phyloP scores from a whole-genome alignment of 2,888 invertebrate species.

The Andrena chrysosceles region DNA sequence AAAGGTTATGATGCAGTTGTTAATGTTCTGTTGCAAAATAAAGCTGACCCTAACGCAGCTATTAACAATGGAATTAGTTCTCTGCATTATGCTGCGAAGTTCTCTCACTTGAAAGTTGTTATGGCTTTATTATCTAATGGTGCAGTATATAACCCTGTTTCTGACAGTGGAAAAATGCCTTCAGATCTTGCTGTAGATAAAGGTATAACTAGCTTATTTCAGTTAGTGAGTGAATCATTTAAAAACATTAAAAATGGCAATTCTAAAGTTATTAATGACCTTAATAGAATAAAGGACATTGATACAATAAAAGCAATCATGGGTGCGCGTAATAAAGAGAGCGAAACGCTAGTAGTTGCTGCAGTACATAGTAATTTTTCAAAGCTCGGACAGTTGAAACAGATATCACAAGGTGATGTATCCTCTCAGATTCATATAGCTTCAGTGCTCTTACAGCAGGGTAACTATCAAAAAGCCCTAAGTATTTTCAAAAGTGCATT shows the following conservation, averaged over 20 bases:
- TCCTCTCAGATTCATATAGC: background rate
- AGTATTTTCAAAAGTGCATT: background rate
- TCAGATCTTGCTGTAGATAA: background rate
- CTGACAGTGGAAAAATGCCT: background rate
- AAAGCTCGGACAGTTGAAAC: background rate
- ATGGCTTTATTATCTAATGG: background rate
- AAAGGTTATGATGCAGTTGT: slow-evolving; percentile 7
- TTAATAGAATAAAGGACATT: background rate
- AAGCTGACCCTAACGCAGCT: slow-evolving; percentile 1
- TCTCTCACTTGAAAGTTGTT: slow-evolving; percentile 1
- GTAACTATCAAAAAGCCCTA: background rate
- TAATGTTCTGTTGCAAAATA: background rate
- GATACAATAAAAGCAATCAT: slow-evolving; percentile 11
- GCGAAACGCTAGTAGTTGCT: background rate
- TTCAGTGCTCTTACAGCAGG: too few species aligned
- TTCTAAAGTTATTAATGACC: background rate
- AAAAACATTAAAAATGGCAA: background rate
- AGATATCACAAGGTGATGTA: background rate
- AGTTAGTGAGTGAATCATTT: background rate
- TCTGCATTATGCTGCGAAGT: slow-evolving; percentile 13
- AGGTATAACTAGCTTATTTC: background rate
- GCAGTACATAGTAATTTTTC: background rate
- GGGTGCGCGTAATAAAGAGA: background rate
- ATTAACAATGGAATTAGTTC: background rate
- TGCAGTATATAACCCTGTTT: slow-evolving; percentile 1